Base-by-base conservation (phyloP, 2,888 invertebrate species). In the Cheilosia urbana region DNA sequence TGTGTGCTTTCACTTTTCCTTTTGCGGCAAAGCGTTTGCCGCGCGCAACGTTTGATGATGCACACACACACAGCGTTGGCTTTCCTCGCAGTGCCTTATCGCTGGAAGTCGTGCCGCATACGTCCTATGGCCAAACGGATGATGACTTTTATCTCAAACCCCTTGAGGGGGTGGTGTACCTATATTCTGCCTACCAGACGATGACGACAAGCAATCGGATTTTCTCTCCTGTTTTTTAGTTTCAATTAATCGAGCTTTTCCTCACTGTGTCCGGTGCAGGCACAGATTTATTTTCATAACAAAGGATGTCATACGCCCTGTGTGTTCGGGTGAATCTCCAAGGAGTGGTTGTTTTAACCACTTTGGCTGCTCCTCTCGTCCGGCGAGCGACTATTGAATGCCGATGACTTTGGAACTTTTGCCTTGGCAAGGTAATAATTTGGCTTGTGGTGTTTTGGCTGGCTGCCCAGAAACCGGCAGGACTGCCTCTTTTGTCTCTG, bases 1-100 rank as follows among this genome's bases (percentile, higher is more conserved):
- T 71, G 62, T 58, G 55, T 75, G 81, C 85, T 85, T 85, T 85
- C 85, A 85, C 85, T 85, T 81, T 84, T 81, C 72, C 81, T 77
- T 85, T 72, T 85, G 80, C 53, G 73, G 83, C 51, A 58, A 69
- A 69, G 37, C 66, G 58, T 84, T 78, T 84, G 80, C 75, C 69
- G 69, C 69, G 11, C 72, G 42, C 58, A 30, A 76, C 68, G 60
- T 66, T 66, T 66, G 66, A 73, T 78, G 66, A 55, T 53, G 63
- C 65, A 45, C 58, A 76, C 40, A 63, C 49, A 63, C 37, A 45
- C 17, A 30, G n/a, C 34, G 4, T 21, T 17, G 66, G 71, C 17
- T 57, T 84, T 75, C 49, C 65, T 40, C 15, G 30, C 65, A 30
- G 53, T 53, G 21, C 49, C 68, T 68, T 85, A 80, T 80, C 72